Conservation (phyloP, 2,888 invertebrate species). For the Himalopsyche anomala region DNA sequence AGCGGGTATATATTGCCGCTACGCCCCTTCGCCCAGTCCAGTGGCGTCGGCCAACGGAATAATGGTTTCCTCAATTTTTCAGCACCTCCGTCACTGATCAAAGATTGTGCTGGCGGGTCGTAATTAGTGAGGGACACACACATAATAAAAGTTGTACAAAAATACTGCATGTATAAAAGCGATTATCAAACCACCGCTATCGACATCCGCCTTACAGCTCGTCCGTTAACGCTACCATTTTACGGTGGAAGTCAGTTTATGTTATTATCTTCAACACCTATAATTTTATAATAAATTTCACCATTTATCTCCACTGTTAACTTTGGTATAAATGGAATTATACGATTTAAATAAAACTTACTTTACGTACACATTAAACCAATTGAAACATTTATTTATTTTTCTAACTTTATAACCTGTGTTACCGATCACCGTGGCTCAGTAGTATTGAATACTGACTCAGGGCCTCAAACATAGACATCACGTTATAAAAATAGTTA, state of each 20-base stretch:
- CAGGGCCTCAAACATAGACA: too few species aligned
- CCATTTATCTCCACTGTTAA: too few species aligned
- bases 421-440: too few species aligned
- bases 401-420: too few species aligned
- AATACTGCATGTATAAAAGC: constrained; percentile 17
- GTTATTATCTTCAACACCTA: constrained; percentile 12
- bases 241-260: background rate
- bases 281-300: constrained; percentile 1
- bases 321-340: too few species aligned
- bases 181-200: background rate
- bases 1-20: background rate
- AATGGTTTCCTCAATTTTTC: constrained; percentile 21
- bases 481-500: too few species aligned
- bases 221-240: background rate
- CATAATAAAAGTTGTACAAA: background rate
- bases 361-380: too few species aligned
- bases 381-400: too few species aligned
- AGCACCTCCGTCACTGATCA: background rate
- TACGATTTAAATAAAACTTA: too few species aligned
- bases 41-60: constrained; percentile 1
- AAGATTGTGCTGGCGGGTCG: background rate
- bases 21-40: background rate
- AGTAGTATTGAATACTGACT: too few species aligned
- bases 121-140: constrained; percentile 14
- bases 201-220: background rate